These are phyloP conservation scores for Carpatolechia fugitivella DNA, from an alignment of 2,888 invertebrate genomes.

Conservation along the genomic window DNA sequence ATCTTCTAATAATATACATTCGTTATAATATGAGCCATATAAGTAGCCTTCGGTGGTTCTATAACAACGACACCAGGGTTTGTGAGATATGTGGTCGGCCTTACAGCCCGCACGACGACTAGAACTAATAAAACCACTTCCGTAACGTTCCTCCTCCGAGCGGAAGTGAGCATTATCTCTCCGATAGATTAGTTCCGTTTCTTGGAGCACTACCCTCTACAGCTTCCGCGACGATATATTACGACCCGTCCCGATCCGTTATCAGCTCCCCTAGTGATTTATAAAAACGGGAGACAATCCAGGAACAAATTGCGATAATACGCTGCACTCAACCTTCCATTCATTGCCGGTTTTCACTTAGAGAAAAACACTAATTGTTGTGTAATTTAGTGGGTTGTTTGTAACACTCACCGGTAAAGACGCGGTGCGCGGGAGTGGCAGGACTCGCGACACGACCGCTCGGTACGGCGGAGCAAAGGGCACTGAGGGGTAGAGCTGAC, in stretches of 20 bases:
- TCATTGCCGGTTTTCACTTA: background rate
- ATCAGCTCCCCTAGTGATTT: background rate
- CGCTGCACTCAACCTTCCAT: background rate
- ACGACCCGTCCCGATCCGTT: background rate
- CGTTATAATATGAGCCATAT: too few species aligned
- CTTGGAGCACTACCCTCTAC: background rate
- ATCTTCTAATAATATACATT: too few species aligned
- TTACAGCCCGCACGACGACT: too few species aligned
- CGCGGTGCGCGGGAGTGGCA: background rate
- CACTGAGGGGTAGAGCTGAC: background rate
- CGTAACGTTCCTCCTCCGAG: too few species aligned
- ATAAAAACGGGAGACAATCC: background rate
- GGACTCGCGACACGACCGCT: background rate
- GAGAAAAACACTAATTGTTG: background rate
- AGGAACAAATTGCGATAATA: background rate
- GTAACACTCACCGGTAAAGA: conserved; percentile 6
- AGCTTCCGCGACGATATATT: background rate
- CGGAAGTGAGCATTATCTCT: background rate
- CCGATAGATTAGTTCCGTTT: background rate
- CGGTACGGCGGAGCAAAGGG: background rate
- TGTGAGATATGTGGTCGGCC: too few species aligned
- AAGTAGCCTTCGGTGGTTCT: too few species aligned
- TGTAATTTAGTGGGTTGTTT: background rate
- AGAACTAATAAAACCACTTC: background rate
- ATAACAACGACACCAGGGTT: too few species aligned